A percentile compares a stretch with the other conserved stretches of the same genome.
These are phyloP conservation scores for Drepana arcuata DNA, from an alignment of 1,140 invertebrate species.

Conservation along the genomic window DNA sequence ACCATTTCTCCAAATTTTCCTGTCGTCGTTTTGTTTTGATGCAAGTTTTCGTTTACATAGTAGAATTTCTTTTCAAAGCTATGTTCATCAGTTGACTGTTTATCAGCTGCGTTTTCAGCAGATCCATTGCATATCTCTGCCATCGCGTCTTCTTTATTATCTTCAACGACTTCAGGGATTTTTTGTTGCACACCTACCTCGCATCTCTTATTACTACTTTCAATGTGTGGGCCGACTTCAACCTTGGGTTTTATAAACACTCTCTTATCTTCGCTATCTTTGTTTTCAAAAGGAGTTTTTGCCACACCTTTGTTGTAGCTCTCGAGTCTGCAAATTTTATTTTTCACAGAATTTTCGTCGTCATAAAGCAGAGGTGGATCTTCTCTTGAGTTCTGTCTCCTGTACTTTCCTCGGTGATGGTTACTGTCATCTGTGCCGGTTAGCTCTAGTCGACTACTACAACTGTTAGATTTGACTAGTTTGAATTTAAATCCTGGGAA, in stretches of 20 bases:
- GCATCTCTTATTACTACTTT: slow-evolving; percentile 16
- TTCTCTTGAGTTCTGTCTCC: slow-evolving; percentile 47
- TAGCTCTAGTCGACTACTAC: slow-evolving; percentile 84
- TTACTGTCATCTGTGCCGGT: slow-evolving; percentile 75
- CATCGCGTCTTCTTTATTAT: slow-evolving; percentile 27
- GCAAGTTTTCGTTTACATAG: slow-evolving; percentile 61
- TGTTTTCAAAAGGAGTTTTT: slow-evolving; percentile 55
- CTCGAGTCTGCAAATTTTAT: slow-evolving; percentile 66
- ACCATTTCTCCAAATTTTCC: slow-evolving; percentile 85
- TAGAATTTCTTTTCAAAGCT: slow-evolving; percentile 67
- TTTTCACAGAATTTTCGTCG: slow-evolving; percentile 68
- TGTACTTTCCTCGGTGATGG: slow-evolving; percentile 41
- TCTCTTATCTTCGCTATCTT: slow-evolving; percentile 40
- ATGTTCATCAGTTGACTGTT: slow-evolving; percentile 33
- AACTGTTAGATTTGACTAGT: slow-evolving; percentile 87
- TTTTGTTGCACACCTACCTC: slow-evolving; percentile 6
- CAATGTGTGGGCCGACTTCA: slow-evolving; percentile 22
- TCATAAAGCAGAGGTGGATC: slow-evolving; percentile 56
- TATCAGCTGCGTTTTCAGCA: slow-evolving; percentile 25
- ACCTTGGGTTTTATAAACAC: slow-evolving; percentile 21
- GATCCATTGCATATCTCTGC: slow-evolving; percentile 17
- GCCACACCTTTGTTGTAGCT: slow-evolving; percentile 64
- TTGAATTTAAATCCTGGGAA: slow-evolving; percentile 81
- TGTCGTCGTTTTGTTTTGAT: slow-evolving; percentile 65
- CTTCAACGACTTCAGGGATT: slow-evolving; percentile 18